Conservation (phyloP, 2,888 invertebrate species). For the Bombyx huttoni region DNA sequence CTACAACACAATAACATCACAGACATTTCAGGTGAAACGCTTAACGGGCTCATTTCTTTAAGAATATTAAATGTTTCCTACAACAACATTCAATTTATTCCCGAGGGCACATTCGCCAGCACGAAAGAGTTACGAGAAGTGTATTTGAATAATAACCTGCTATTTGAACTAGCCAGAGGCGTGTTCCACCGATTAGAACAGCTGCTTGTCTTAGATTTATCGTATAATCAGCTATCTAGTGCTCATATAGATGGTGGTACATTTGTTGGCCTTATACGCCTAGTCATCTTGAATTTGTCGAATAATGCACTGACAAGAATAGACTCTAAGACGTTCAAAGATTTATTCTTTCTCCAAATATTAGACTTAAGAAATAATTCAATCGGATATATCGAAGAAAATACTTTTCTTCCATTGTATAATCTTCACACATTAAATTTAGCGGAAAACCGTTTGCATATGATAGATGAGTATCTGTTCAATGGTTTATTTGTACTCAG, state of each 20-base stretch:
- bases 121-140: constrained; percentile 87
- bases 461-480: constrained; percentile 84
- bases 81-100: constrained; percentile 86
- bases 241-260: constrained; percentile 88
- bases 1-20: constrained; percentile 88
- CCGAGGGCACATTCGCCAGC: constrained; percentile 85
- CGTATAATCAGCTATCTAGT: constrained; percentile 88
- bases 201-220: constrained; percentile 87
- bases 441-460: constrained; percentile 88
- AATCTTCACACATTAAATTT: constrained; percentile 92
- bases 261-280: constrained; percentile 87
- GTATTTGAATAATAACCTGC: constrained; percentile 88
- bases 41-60: constrained; percentile 84
- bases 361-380: constrained; percentile 90
- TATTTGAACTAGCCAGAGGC: constrained; percentile 86
- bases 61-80: constrained; percentile 88
- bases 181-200: constrained; percentile 89
- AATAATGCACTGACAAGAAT: constrained; percentile 88
- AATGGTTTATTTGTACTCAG: constrained; percentile 88
- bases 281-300: constrained; percentile 88
- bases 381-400: constrained; percentile 88
- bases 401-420: constrained; percentile 88
- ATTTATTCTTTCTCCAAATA: constrained; percentile 88
- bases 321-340: constrained; percentile 88
- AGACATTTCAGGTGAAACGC: constrained; percentile 83